Evolutionary conservation across 1,140 invertebrate genomes (phyloP).

Genomic region (Bradysia coprophila): DNA sequence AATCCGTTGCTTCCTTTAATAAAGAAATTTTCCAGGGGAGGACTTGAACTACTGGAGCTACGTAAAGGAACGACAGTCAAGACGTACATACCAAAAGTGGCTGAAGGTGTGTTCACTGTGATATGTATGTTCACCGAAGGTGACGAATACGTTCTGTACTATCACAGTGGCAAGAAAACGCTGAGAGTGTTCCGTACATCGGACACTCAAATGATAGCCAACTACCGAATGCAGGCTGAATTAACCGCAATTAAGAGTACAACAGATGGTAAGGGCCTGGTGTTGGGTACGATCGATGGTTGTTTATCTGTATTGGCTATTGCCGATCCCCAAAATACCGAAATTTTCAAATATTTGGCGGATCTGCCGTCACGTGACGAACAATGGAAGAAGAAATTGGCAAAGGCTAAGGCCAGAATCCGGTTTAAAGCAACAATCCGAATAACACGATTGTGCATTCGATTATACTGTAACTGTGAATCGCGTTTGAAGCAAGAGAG

Average conservation of each 20-base stretch:
- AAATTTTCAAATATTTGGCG: conserved; percentile 43
- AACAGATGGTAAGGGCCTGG: conserved; percentile 58
- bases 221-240: conserved; percentile 84
- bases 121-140: conserved; percentile 86
- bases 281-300: conserved; percentile 83
- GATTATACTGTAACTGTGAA: conserved; percentile 6
- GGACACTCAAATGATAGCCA: conserved; percentile 79
- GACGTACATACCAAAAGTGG: conserved; percentile 78
- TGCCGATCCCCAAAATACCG: conserved; percentile 53
- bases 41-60: conserved; percentile 75
- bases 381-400: conserved; percentile 51
- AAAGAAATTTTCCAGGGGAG: too few relatives aligned
- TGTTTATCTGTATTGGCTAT: conserved; percentile 83
- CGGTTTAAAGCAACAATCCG: conserved; percentile 44
- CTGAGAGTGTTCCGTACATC: conserved; percentile 73
- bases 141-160: conserved; percentile 91
- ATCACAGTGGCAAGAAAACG: conserved; percentile 86
- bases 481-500: too few relatives aligned
- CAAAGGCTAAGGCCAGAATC: conserved; percentile 39
- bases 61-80: conserved; percentile 35
- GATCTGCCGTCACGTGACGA: conserved; percentile 52
- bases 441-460: conserved; percentile 18
- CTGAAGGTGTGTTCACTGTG: conserved; percentile 93
- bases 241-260: conserved; percentile 70
- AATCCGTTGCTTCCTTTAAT: too few relatives aligned